Evolutionary conservation across 2,888 invertebrate genomes (phyloP).

Genomic region (Blomia tropicalis): DNA sequence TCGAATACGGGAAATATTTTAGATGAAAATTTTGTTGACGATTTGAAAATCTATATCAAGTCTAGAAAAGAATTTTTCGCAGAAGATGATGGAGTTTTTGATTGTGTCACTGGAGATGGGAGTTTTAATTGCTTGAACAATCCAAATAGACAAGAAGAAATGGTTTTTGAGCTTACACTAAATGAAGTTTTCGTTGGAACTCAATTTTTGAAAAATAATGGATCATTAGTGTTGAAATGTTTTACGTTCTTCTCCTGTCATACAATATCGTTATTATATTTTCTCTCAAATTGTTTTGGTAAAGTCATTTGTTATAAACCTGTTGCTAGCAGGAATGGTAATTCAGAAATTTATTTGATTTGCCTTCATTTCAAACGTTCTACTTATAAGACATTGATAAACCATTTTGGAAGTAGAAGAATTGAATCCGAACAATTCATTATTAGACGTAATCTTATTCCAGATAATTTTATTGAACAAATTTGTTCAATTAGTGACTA

Average conservation of each 20-base stretch:
- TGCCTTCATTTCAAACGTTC: slow-evolving; percentile 30
- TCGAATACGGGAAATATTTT: slow-evolving; percentile 74
- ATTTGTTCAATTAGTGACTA: neutral
- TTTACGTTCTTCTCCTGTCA: slow-evolving; percentile 74
- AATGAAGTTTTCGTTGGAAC: slow-evolving; percentile 67
- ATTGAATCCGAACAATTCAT: neutral
- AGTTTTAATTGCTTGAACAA: slow-evolving; percentile 69
- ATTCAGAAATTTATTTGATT: slow-evolving; percentile 81
- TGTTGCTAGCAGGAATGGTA: slow-evolving; percentile 78
- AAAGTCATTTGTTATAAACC: slow-evolving; percentile 65
- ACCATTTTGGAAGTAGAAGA: neutral
- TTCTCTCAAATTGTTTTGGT: slow-evolving; percentile 57
- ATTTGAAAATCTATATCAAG: slow-evolving; percentile 10
- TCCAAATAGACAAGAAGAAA: slow-evolving; percentile 70
- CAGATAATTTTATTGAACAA: slow-evolving; percentile 10
- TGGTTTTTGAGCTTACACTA: slow-evolving; percentile 59
- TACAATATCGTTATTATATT: slow-evolving; percentile 59
- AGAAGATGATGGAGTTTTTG: neutral
- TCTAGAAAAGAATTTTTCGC: neutral
- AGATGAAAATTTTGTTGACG: slow-evolving; percentile 36
- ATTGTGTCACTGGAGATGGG: slow-evolving; percentile 72
- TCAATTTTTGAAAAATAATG: slow-evolving; percentile 50
- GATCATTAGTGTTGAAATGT: slow-evolving; percentile 66
- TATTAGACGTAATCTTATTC: slow-evolving; percentile 7
- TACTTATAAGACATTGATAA: neutral